Evolutionary conservation across 37 sponge, comb jelly and placozoan species (phyloP).

Genomic region (Halichondria panicea): DNA sequence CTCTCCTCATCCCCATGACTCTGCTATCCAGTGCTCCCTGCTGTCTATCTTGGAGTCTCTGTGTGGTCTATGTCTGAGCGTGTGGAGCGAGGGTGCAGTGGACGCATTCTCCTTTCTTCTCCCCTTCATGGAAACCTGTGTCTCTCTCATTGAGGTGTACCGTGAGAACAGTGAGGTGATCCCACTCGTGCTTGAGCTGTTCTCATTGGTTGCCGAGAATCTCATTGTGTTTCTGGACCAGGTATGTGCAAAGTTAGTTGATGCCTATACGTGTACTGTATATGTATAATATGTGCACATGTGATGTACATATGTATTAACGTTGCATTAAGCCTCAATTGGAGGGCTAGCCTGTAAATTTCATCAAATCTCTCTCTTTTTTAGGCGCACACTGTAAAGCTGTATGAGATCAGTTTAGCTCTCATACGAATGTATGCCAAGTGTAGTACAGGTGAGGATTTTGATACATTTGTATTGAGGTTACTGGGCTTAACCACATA

Average conservation of each 20-base stretch:
- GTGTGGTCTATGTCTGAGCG: slow-evolving; percentile 33
- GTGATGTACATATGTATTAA: no score
- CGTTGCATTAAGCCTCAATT: no score
- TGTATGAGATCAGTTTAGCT: slow-evolving; percentile 52
- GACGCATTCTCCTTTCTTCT: slow-evolving; percentile 36
- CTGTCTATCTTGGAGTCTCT: slow-evolving; percentile 50
- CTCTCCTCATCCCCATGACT: slow-evolving; percentile 2
- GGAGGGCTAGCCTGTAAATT: background rate
- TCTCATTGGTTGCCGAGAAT: slow-evolving; percentile 47
- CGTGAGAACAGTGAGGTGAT: slow-evolving; percentile 28
- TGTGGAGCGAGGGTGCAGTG: background rate
- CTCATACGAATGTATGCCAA: slow-evolving; percentile 62
- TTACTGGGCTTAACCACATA: background rate
- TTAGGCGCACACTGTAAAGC: slow-evolving; percentile 17
- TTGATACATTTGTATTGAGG: background rate
- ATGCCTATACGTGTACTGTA: background rate
- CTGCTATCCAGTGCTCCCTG: slow-evolving; percentile 10
- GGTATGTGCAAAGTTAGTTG: slow-evolving; percentile 15
- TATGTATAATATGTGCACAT: background rate
- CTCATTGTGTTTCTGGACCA: slow-evolving; percentile 40
- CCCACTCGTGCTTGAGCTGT: slow-evolving; percentile 49
- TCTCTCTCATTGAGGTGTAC: slow-evolving; percentile 36
- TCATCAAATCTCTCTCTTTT: background rate
- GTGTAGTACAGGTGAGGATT: slow-evolving; percentile 32
- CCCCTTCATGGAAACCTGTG: slow-evolving; percentile 31